phyloP scores from a whole-genome alignment of 2,113 vertebrate species.

The Ctenomys sociabilis region DNA sequence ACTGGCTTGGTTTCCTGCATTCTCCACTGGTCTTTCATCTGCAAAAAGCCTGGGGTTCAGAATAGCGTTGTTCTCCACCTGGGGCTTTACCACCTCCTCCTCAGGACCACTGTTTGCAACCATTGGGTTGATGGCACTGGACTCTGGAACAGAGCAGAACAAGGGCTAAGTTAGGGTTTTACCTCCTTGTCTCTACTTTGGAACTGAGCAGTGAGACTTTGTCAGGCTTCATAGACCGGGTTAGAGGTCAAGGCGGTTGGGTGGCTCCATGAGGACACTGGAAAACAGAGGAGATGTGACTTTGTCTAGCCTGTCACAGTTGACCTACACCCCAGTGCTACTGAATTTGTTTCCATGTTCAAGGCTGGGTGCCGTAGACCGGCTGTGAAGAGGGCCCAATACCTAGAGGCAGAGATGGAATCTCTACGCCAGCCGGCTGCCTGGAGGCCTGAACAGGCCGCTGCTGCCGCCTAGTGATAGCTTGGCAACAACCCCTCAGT shows the following conservation, averaged over 20 bases:
- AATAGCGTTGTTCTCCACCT: background rate
- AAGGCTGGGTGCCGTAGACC: background rate
- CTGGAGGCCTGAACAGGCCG: background rate
- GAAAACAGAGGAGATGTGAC: background rate
- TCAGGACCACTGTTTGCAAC: background rate
- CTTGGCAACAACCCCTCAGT: rapidly evolving
- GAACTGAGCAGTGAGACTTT: background rate
- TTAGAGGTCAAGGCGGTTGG: background rate
- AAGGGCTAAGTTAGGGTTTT: background rate
- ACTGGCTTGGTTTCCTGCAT: background rate
- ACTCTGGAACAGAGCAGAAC: slow-evolving; percentile 29
- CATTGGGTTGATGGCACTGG: background rate
- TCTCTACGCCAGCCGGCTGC: background rate
- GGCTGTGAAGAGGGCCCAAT: background rate
- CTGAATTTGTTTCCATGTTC: background rate
- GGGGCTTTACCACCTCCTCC: background rate
- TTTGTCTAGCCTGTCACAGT: background rate
- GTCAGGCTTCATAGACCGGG: background rate
- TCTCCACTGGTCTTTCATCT: background rate
- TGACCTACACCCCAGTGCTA: background rate
- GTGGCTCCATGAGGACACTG: background rate
- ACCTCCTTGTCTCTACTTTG: background rate
- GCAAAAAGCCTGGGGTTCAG: background rate
- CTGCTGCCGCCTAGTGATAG: slow-evolving; percentile 73
- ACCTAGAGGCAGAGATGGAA: background rate